These are phyloP conservation scores for Bombylius major DNA, from an alignment of 2,888 invertebrate genomes.

Conservation along the genomic window DNA sequence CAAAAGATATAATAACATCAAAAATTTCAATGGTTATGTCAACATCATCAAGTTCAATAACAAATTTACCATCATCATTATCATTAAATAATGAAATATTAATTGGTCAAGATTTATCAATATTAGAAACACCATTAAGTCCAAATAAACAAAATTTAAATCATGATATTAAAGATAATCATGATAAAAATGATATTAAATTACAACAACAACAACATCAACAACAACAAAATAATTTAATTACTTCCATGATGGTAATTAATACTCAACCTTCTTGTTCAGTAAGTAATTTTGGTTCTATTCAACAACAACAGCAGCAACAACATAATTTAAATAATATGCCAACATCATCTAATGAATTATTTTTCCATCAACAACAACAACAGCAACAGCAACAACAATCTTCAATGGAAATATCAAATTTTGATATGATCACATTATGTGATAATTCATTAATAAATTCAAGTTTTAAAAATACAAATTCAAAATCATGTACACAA, in stretches of 20 bases:
- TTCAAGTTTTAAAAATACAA: conserved; percentile 25
- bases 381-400: background rate
- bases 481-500: conserved; percentile 21
- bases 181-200: no score
- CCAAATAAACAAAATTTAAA: background rate
- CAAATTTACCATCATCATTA: background rate
- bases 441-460: conserved; percentile 3
- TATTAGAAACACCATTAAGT: background rate
- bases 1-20: conserved; percentile 34
- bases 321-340: background rate
- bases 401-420: background rate
- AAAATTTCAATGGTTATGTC: conserved; percentile 20
- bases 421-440: conserved; percentile 1
- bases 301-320: background rate
- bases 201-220: no score
- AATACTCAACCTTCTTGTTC: background rate
- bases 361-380: background rate
- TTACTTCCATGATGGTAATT: background rate
- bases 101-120: no score
- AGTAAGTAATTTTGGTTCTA: background rate
- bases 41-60: background rate
- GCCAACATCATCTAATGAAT: background rate
- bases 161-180: background rate
- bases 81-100: no score
- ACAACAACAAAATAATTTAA: no score